These are phyloP conservation scores for Oscarella lobularis DNA, from an alignment of 37 sponge, comb jelly and placozoan genomes.

Conservation along the genomic window DNA sequence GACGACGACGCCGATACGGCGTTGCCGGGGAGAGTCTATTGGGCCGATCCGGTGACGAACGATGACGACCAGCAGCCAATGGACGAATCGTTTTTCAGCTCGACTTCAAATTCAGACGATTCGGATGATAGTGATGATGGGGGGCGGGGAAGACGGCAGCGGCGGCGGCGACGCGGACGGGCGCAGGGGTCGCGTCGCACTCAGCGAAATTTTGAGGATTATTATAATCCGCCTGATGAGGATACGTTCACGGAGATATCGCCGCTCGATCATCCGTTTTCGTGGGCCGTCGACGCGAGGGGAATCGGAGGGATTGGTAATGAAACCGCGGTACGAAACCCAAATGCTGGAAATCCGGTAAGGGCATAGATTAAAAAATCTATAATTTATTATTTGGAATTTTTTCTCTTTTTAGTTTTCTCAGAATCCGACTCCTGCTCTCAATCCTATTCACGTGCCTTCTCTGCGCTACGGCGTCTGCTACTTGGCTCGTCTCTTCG, in stretches of 20 bases:
- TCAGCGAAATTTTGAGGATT: not conserved
- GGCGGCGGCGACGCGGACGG: not conserved
- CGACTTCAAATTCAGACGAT: not conserved
- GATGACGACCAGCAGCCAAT: not conserved
- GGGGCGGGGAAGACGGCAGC: not conserved
- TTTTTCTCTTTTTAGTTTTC: not conserved
- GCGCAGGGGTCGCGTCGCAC: not conserved
- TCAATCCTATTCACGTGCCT: slow-evolving; percentile 24
- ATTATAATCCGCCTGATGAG: not conserved
- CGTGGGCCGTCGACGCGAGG: slow-evolving; percentile 76
- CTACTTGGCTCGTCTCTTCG: slow-evolving; percentile 55
- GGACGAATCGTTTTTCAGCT: not conserved
- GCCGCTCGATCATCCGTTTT: slow-evolving; percentile 38
- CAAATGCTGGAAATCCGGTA: slow-evolving; percentile 10
- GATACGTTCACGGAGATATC: not conserved
- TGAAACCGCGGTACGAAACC: not conserved
- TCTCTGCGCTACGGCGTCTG: slow-evolving; percentile 66
- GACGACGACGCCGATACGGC: not conserved
- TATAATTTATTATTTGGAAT: not conserved
- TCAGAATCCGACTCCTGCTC: not conserved
- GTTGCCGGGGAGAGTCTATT: too few relatives aligned
- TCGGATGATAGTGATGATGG: not conserved
- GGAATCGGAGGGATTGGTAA: slow-evolving; percentile 36
- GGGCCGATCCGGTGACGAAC: not conserved
- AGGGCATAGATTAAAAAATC: too few relatives aligned